Conservation (phyloP, 2,888 invertebrate genomes). For the Agonopterix heracliana region DNA sequence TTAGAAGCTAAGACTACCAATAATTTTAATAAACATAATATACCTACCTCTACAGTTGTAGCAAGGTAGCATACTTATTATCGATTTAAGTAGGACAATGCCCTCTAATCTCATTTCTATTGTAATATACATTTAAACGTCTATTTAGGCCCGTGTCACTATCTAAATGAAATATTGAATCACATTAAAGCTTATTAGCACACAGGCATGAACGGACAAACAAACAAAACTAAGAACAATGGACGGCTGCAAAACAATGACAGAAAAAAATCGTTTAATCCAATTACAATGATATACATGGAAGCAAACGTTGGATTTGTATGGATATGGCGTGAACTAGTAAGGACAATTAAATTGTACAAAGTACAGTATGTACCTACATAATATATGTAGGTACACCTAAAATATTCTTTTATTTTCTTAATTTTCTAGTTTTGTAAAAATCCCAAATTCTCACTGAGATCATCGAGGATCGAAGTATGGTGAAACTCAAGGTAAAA, state of each 20-base stretch:
- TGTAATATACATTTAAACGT: slow-evolving; percentile 9
- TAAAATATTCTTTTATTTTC: too few species aligned
- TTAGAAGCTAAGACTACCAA: not conserved
- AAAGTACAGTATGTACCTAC: too few species aligned
- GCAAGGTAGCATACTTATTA: not conserved
- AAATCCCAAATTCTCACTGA: too few species aligned
- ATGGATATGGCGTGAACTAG: slow-evolving; percentile 29
- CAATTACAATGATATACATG: slow-evolving; percentile 66
- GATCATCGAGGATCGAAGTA: too few species aligned
- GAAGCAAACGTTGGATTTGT: slow-evolving; percentile 20
- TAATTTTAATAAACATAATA: not conserved
- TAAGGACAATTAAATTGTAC: too few species aligned
- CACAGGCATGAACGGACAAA: slow-evolving; percentile 36
- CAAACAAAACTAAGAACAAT: slow-evolving; percentile 54
- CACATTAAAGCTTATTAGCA: slow-evolving; percentile 68
- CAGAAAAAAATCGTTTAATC: slow-evolving; percentile 71
- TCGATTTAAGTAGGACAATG: not conserved
- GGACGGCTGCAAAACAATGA: slow-evolving; percentile 61
- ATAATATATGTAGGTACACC: too few species aligned
- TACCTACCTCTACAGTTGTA: not conserved
- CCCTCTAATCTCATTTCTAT: slow-evolving; percentile 17
- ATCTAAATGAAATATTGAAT: slow-evolving; percentile 65
- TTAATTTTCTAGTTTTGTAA: too few species aligned
- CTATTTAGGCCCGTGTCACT: slow-evolving; percentile 23
- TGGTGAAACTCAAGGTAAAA: too few species aligned